Evolutionary conservation across 92 coral and sea anemone species (phyloP).

Genomic region (Phenganax marumi): DNA sequence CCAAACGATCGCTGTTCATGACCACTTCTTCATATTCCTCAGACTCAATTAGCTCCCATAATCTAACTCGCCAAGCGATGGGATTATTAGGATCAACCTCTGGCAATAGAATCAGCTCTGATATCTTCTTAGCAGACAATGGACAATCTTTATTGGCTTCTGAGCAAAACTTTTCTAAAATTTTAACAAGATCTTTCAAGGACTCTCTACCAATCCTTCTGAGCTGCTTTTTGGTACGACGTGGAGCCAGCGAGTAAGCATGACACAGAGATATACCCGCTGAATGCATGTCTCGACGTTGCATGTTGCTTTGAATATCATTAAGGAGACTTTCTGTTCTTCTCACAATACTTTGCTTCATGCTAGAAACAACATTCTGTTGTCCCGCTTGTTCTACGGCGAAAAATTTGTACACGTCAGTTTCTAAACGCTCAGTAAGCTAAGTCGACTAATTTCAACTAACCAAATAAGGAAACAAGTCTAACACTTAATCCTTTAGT

Average conservation of each 20-base stretch:
- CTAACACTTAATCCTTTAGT: no score
- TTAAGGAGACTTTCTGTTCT: slow-evolving; percentile 30
- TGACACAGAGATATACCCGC: slow-evolving; percentile 72
- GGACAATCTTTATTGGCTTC: slow-evolving; percentile 8
- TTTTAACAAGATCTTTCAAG: slow-evolving; percentile 20
- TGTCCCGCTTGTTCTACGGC: not conserved
- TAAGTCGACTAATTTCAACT: no score
- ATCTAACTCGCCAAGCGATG: slow-evolving; percentile 38
- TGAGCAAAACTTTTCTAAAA: slow-evolving; percentile 23
- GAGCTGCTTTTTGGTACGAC: slow-evolving; percentile 68
- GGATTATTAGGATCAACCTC: slow-evolving; percentile 39
- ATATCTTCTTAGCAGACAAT: slow-evolving; percentile 7
- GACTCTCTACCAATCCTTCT: slow-evolving; percentile 24
- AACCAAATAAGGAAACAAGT: no score
- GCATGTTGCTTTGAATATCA: slow-evolving; percentile 32
- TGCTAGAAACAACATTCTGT: not conserved
- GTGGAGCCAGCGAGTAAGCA: slow-evolving; percentile 76
- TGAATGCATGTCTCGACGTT: slow-evolving; percentile 62
- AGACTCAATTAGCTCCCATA: slow-evolving; percentile 29
- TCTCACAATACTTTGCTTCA: slow-evolving; percentile 29
- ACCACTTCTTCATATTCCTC: slow-evolving; percentile 41
- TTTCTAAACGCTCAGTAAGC: no score
- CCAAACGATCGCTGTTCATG: slow-evolving; percentile 29
- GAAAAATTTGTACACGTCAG: no score
- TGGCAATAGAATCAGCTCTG: slow-evolving; percentile 32